phyloP scores from a whole-genome alignment of 2,888 invertebrate species.

The Heteropelma amictum region DNA sequence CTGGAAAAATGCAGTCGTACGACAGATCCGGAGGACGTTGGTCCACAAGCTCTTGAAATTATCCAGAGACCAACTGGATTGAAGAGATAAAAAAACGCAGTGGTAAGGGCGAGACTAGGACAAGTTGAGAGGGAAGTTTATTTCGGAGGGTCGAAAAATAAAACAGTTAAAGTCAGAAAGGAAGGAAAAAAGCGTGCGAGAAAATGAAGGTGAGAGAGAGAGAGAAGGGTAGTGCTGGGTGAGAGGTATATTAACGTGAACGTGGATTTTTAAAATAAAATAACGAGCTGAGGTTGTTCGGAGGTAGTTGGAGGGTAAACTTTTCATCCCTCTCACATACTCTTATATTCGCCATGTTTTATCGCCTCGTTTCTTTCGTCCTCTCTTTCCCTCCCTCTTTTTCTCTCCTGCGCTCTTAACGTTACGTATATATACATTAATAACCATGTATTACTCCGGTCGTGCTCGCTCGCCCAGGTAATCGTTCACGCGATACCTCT shows the following conservation, averaged over 20 bases:
- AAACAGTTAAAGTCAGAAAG: too few species aligned
- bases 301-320: conserved; percentile 32
- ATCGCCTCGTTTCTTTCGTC: neutral
- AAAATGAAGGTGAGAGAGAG: neutral
- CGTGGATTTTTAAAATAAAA: conserved; percentile 64
- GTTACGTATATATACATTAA: neutral
- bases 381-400: neutral
- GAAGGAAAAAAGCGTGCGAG: neutral
- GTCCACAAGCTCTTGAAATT: conserved; percentile 4
- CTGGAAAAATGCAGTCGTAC: neutral
- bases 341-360: conserved; percentile 23
- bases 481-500: conserved; percentile 67
- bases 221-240: conserved; percentile 6
- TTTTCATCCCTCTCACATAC: conserved; percentile 23
- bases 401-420: conserved; percentile 11
- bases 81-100: neutral
- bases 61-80: conserved; percentile 4
- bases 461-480: conserved; percentile 49
- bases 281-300: conserved; percentile 64
- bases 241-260: conserved; percentile 41
- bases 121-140: conserved; percentile 5
- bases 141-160: too few species aligned
- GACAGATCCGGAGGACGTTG: conserved; percentile 3
- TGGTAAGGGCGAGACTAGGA: neutral
- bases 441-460: conserved; percentile 18